Evolutionary conservation across 1,140 invertebrate genomes (phyloP).

Genomic region (Dufourea novaeangliae): DNA sequence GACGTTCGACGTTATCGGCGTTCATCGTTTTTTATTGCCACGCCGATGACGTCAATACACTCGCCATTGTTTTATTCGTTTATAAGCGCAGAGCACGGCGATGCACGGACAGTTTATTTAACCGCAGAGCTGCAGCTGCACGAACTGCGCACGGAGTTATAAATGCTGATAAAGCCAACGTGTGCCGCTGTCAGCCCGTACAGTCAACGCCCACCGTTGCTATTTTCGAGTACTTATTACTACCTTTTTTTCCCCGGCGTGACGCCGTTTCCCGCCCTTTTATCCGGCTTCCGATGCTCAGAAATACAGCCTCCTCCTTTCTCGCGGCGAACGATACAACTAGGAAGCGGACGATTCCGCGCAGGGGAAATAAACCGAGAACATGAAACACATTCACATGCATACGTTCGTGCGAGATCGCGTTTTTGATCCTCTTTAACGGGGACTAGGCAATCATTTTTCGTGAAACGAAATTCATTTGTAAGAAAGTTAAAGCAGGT

Average conservation of each 20-base stretch:
- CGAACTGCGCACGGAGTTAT: slow-evolving; percentile 40
- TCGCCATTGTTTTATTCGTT: slow-evolving; percentile 56
- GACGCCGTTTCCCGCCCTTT: slow-evolving; percentile 4
- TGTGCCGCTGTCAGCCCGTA: slow-evolving; percentile 12
- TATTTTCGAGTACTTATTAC: slow-evolving; percentile 45
- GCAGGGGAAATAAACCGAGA: not conserved
- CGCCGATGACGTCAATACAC: slow-evolving; percentile 47
- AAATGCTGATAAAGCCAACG: slow-evolving; percentile 53
- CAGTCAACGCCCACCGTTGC: slow-evolving; percentile 23
- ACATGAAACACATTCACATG: not conserved
- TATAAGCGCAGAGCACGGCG: not conserved
- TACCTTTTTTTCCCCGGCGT: slow-evolving; percentile 5
- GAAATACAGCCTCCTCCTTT: not conserved
- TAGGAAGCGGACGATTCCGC: not conserved
- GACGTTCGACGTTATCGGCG: slow-evolving; percentile 21
- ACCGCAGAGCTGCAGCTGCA: slow-evolving; percentile 39
- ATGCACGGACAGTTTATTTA: slow-evolving; percentile 55
- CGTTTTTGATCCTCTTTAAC: too few relatives aligned
- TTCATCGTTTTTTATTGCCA: slow-evolving; percentile 41
- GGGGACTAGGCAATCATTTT: too few relatives aligned
- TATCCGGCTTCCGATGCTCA: not conserved
- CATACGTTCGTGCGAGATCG: too few relatives aligned
- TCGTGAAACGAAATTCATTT: too few relatives aligned
- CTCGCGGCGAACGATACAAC: not conserved
- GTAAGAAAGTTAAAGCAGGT: too few relatives aligned